These are phyloP conservation scores for Edolisoma coerulescens DNA, from an alignment of 2,113 vertebrate species.

Conservation along the genomic window DNA sequence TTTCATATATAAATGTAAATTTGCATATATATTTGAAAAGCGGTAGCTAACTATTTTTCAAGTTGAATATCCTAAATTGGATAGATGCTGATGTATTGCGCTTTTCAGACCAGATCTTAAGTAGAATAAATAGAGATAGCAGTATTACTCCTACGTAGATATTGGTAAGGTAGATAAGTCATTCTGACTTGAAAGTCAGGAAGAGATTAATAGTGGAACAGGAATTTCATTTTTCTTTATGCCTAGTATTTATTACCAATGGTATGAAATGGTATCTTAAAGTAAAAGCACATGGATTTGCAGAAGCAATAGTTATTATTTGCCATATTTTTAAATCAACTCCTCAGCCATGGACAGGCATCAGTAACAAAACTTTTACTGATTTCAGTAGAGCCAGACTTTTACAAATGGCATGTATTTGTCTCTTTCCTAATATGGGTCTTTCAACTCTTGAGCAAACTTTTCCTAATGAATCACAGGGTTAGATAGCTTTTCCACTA, in stretches of 20 bases:
- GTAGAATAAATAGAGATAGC: not conserved
- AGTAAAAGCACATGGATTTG: conserved; percentile 8
- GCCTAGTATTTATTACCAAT: not conserved
- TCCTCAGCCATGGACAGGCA: not conserved
- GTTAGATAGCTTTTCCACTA: conserved; percentile 44
- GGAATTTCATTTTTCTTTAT: not conserved
- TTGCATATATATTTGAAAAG: not conserved
- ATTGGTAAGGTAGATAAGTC: not conserved
- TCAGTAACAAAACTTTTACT: not conserved
- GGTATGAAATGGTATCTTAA: not conserved
- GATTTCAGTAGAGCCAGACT: not conserved
- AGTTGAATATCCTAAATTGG: not conserved
- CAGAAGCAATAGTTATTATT: not conserved
- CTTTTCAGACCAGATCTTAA: not conserved
- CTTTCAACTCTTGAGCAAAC: conserved; percentile 54
- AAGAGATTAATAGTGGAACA: not conserved
- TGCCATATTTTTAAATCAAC: not conserved
- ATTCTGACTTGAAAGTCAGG: not conserved
- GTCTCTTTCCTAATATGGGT: conserved; percentile 42
- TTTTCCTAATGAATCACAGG: conserved; percentile 62
- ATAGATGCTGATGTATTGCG: not conserved
- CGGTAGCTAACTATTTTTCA: not conserved
- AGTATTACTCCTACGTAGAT: not conserved
- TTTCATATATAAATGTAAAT: not conserved
- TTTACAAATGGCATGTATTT: conserved; percentile 5